Percentiles rank a stretch among this genome's conserved stretches.
These are phyloP conservation scores for Drosophila rhopaloa DNA, from an alignment of 1,140 invertebrate species.

Conservation along the genomic window DNA sequence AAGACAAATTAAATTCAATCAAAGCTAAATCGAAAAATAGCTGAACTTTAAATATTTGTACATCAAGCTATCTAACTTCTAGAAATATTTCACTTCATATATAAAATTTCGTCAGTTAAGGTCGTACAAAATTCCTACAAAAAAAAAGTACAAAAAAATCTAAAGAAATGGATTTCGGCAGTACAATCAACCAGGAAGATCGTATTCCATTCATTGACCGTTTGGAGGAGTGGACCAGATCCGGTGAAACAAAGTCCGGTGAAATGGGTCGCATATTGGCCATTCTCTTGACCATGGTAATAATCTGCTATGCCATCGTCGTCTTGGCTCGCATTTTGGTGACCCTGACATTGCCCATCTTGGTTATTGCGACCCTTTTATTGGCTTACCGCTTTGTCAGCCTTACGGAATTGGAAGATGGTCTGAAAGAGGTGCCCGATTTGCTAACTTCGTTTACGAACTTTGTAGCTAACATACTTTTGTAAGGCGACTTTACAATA, in stretches of 20 bases:
- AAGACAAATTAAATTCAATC: no score
- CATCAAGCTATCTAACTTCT: background rate
- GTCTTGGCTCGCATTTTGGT: conserved; percentile 20
- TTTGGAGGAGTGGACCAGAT: conserved; percentile 18
- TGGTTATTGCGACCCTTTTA: conserved; percentile 14
- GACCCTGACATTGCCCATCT: conserved; percentile 21
- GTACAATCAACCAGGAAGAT: background rate
- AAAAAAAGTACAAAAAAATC: background rate
- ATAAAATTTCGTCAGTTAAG: background rate
- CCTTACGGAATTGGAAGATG: conserved; percentile 1
- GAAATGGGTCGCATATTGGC: conserved; percentile 29
- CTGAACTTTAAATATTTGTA: no score
- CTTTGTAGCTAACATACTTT: background rate
- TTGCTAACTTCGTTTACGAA: background rate
- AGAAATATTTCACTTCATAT: no score
- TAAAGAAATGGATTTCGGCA: background rate
- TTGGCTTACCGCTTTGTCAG: conserved; percentile 16
- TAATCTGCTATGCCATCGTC: conserved; percentile 15
- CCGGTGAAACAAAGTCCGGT: background rate
- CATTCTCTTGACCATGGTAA: conserved; percentile 7
- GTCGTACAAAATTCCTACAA: background rate
- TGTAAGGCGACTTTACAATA: background rate
- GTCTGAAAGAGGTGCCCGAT: conserved; percentile 3
- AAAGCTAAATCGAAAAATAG: no score
- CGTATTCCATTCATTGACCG: background rate